Conservation (phyloP, 2,797 vertebrate genomes). For the Labeo calbasu region DNA sequence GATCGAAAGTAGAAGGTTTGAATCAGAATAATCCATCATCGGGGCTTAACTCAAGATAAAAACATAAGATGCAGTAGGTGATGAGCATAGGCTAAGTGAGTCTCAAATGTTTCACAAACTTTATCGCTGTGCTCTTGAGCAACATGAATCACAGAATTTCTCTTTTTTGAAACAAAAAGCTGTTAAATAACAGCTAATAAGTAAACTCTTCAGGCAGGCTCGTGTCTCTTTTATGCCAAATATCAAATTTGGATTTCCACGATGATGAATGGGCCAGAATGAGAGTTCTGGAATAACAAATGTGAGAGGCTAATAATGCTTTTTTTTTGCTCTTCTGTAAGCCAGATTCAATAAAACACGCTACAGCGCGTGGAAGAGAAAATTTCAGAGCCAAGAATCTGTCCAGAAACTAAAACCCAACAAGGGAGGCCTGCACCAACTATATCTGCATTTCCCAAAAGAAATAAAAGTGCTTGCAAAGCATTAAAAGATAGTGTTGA, state of each 20-base stretch:
- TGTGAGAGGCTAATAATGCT: not conserved
- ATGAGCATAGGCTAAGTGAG: not conserved
- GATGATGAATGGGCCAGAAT: not conserved
- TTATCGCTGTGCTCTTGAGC: not conserved
- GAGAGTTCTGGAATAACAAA: not conserved
- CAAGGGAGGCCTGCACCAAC: not conserved
- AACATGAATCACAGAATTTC: not conserved
- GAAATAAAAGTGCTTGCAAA: not conserved
- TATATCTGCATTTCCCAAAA: not conserved
- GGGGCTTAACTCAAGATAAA: not conserved
- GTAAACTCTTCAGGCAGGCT: not conserved
- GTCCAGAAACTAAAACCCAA: not conserved
- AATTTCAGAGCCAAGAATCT: not conserved
- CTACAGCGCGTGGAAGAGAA: not conserved
- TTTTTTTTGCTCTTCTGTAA: constrained; percentile 10
- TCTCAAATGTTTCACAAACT: not conserved
- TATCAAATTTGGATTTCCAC: not conserved
- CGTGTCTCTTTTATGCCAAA: not conserved
- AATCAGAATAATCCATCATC: not conserved
- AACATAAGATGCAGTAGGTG: not conserved
- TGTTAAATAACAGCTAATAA: not conserved
- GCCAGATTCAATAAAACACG: constrained; percentile 13
- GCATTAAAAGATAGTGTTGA: not conserved
- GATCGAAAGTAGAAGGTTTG: not conserved
- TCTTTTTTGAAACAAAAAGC: not conserved